Evolutionary conservation across 2,113 vertebrate species (phyloP).

Genomic region (Neoarius graeffei): DNA sequence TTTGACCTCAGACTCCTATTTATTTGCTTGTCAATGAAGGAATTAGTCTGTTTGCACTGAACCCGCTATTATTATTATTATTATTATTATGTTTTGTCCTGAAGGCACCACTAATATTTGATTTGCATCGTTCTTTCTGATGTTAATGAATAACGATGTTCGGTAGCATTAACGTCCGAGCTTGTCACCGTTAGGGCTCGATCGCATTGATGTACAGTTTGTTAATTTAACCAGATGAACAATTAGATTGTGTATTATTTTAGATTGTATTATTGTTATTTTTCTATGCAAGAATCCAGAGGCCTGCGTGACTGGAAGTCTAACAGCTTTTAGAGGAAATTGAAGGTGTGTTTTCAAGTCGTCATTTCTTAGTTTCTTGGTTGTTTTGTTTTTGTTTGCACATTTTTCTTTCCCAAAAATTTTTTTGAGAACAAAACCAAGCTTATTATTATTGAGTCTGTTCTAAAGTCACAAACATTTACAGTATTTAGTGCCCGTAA

Average conservation of each 20-base stretch:
- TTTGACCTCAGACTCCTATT: constrained; percentile 29
- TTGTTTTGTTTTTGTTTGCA: constrained; percentile 31
- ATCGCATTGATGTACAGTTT: constrained; percentile 71
- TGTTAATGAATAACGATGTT: constrained; percentile 17
- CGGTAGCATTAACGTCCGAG: constrained; percentile 43
- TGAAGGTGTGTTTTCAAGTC: not conserved
- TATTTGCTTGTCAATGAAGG: constrained; percentile 53
- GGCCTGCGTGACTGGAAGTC: constrained; percentile 73
- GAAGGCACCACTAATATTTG: constrained; percentile 54
- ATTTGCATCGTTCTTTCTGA: constrained; percentile 30
- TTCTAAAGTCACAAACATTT: not conserved
- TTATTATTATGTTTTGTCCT: constrained; percentile 13
- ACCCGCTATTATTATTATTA: constrained; percentile 8
- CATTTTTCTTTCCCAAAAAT: constrained; percentile 1
- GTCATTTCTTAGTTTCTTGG: constrained; percentile 20
- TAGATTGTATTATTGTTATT: constrained; percentile 63
- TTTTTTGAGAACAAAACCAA: constrained; percentile 37
- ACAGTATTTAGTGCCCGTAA: constrained; percentile 31
- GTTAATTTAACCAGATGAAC: constrained; percentile 74
- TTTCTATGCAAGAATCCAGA: constrained; percentile 68
- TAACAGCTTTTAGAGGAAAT: constrained; percentile 15
- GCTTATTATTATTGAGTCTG: constrained; percentile 5
- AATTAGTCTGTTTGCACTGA: constrained; percentile 62
- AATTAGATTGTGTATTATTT: constrained; percentile 66
- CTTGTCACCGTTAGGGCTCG: constrained; percentile 45